Base-by-base conservation (phyloP, 2,113 vertebrate genomes). In the Illadopsis cleaveri region DNA sequence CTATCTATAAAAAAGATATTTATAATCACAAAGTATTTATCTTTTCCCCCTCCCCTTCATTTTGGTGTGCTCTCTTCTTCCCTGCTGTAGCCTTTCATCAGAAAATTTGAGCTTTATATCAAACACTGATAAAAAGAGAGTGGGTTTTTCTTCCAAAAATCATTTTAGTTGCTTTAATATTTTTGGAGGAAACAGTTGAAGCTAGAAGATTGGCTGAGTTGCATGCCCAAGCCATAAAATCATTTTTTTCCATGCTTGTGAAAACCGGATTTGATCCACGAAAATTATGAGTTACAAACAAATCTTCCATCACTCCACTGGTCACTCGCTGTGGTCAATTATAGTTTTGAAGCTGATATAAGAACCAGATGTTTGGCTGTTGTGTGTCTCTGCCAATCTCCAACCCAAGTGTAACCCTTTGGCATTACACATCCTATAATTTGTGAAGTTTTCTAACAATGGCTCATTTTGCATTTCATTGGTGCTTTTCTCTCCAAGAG, bases 331-430 rank as follows among this genome's bases (percentile, higher is more conserved):
- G 78, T 80, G 82, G 53, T 94, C 93, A 85, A 58, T 93, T 93
- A 77, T 7, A 77, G 82, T 80, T 93, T 72, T 82, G 91, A 84
- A 86, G 57, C 73, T 86, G 75, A 38, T 85, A 4, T 8, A 64
- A 76, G 45, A 68, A 69, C 95, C 70, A 91, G 66, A 85, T 95
- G 83, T 85, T 94, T 86, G 78, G 54, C 87, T 66, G 25, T 79
- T 61, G 50, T 70, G 45, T 82, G 62, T 71, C 78, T 93, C 71
- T 71, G 33, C 72, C 86, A 28, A 58, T 82, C 58, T 91, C 66
- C 69, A 82, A 50, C 71, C 54, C 35, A 40, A 82, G 70, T 80
- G 56, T 92, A 85, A 53, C 22, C 58, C 42, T 80, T 93, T 90
- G 90, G 78, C 24, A 2, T 87, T 75, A 70, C 33, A 31, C 44